Base-by-base conservation (phyloP, 2,113 vertebrate genomes). In the Elephas maximus region DNA sequence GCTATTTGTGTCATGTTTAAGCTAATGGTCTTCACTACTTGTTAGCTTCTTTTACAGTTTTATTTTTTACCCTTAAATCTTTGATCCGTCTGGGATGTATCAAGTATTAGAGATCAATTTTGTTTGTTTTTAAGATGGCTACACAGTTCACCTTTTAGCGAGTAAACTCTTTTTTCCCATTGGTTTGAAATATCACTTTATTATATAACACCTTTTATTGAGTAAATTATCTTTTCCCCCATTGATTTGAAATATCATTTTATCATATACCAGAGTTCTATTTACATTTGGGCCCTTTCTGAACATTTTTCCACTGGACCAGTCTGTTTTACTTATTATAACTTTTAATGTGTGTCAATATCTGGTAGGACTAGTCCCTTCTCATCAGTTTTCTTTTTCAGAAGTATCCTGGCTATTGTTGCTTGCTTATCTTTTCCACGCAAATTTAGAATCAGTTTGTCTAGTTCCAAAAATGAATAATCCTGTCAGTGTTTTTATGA, bases 401-500 rank as follows among this genome's bases (percentile, higher is more conserved):
- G 51, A 82, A 89, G 57, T 94, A n/a, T 18, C 63, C 41, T 37
- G 45, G 33, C 23, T n/a, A 57, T 6, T 89, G 60, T 85, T 91
- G n/a, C 44, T 86, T 86, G 53, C 30, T 81, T 93, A 51, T 17
- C 41, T 90, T 95, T 95, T 30, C 37, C 45, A 87, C 83, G 48
- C 88, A 92, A 78, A 96, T 92, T 84, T 91, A 90, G 65, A 44
- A 44, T 90, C 77, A 41, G 5, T 63, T 53, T 91, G 8, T 78
- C n/a, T 94, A 67, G 44, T 89, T 87, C 44, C 30, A 67, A 92
- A 93, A 93, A 76, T 90, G 69, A 24, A 95, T 74, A 96, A 67
- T 69, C 2, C 23, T 77, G 0, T 93, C 88, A n/a, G 5, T 67
- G 44, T 93, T 77, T 86, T 78, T 51, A 88, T 93, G 51, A 89